Evolutionary conservation across 2,888 invertebrate species (phyloP), one percentile per base, ranked within the genome.

Genomic region (Chymomyza fuscimana): DNA sequence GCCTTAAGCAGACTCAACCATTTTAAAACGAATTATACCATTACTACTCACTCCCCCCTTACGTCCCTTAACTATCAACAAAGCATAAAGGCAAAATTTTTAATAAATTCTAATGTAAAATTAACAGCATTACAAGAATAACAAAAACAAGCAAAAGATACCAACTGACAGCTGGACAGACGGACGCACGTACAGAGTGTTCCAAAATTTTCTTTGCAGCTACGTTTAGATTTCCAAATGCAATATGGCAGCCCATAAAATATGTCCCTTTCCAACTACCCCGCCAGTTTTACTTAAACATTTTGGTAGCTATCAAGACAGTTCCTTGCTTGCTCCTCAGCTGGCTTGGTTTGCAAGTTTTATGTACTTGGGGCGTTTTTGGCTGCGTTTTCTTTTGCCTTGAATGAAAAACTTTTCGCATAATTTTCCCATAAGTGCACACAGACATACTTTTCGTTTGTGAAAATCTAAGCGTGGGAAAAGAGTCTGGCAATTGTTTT

Each of bases 331-430:
- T 40, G 40, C 10, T 7, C 1, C 40, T 40, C 40, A 40, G 40
- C 40, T 40, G 40, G 10, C 40, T 40, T 10, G 10, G 40, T 73
- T 77, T 52, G 6, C 32, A 19, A 29, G 15, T 59, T 59, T 22
- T 19, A 15, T 59, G 59, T 59, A 29, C 32, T 59, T 74, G 52
- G 6, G 54, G 58, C 19, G 63, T 73, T 59, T 59, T 19, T 22
- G 22, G 22, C 32, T 59, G 46, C 10, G 12, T 46, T 32, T 25
- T 9, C 19, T 46, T 62, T 32, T n/a, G 9, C 46, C 12, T n/a
- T 62, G 46, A 65, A 65, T 69, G 63, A 65, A 46, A 73, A 83
- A 80, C 66, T 80, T 84, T 78, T 78, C 71, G 74, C 72, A 82
- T 84, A 71, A 80, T 73, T 80, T 71, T 59, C 64, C 67, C 74